Percentiles rank a stretch among this genome's conserved stretches.
These are phyloP conservation scores for Sceloporus tristichus DNA, from an alignment of 2,113 vertebrate species.

Conservation along the genomic window DNA sequence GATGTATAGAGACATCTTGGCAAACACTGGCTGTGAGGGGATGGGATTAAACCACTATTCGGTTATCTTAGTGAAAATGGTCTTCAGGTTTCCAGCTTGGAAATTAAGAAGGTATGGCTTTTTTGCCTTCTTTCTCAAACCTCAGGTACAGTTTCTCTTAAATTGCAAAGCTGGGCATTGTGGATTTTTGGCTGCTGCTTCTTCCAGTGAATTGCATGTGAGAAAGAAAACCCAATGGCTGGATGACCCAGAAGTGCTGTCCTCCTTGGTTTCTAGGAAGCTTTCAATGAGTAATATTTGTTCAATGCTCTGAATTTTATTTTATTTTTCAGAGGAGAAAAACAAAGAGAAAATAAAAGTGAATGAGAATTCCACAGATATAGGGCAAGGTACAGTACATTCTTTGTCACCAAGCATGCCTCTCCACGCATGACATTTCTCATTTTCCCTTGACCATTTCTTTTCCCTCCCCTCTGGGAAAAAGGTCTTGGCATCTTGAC, in stretches of 20 bases:
- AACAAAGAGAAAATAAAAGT: constrained; percentile 77
- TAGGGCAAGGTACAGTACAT: constrained; percentile 71
- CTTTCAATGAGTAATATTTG: not conserved
- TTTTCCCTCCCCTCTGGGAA: constrained; percentile 30
- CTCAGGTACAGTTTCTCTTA: not conserved
- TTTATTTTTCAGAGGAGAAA: constrained; percentile 78
- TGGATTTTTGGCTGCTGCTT: not conserved
- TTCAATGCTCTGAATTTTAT: constrained; percentile 28
- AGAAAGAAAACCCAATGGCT: not conserved
- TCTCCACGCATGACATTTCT: constrained; percentile 55
- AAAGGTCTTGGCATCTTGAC: constrained; percentile 6
- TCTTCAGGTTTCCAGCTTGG: not conserved
- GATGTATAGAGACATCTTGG: not conserved
- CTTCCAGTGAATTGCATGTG: not conserved
- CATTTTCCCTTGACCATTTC: constrained; percentile 10
- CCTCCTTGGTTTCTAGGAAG: not conserved
- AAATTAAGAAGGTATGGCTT: not conserved
- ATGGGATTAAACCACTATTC: not conserved
- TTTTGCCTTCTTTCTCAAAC: not conserved
- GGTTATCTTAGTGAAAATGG: not conserved
- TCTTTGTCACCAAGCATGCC: constrained; percentile 50
- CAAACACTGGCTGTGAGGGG: not conserved
- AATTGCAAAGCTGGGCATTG: not conserved
- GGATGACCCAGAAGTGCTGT: not conserved
- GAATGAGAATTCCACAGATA: constrained; percentile 72